Base-by-base conservation (phyloP, 2,888 invertebrate species). In the Noctua janthina region DNA sequence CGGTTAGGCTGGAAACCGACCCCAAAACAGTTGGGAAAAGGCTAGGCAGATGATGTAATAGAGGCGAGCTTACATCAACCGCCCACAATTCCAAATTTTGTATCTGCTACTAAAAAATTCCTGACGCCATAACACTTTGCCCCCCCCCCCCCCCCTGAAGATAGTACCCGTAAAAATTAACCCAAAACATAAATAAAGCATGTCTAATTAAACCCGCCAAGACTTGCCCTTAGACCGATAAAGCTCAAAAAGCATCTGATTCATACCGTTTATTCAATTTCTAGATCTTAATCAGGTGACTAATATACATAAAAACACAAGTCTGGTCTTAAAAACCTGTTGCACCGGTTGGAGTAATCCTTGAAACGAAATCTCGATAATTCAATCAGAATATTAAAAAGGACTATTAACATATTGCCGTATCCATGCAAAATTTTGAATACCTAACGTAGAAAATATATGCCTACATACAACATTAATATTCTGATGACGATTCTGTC, bases 261-360 rank as follows among this genome's bases (percentile, higher is more conserved):
- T 54, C 64, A 74, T 46, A 46, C 11, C 39, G 11, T 76, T 46
- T 49, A 20, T 59, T 46, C 5, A 35, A n/a, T 59, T 23, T 43
- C 11, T 59, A 68, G 56, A 35, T 39, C 17, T 43, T 17, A 59
- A 2, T 43, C 59, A 77, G 17, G 6, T 62, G 49, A 62, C 51
- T 59, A 7, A 68, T 76, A 17, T 76, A 29, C n/a, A 51, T 62
- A 17, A 62, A 23, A 76, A 23, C 29, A 59, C 29, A 8, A 56
- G 64, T 79, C 64, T 66, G 46, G 35, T 79, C 29, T 29, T n/a
- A 54, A 70, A 54, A 79, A 71, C 78, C 8, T 29, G 71, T 66
- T 78, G 39, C 8, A 56, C 71, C 15, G 23, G 77, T 70, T 64
- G 13, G 10, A 62, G 10, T 35, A 15, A 79, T 51, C 51, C 10